Percentiles rank a stretch among this genome's conserved stretches.
Conservation (phyloP, 2,113 vertebrate genomes). For the Gopherus evgoodei region DNA sequence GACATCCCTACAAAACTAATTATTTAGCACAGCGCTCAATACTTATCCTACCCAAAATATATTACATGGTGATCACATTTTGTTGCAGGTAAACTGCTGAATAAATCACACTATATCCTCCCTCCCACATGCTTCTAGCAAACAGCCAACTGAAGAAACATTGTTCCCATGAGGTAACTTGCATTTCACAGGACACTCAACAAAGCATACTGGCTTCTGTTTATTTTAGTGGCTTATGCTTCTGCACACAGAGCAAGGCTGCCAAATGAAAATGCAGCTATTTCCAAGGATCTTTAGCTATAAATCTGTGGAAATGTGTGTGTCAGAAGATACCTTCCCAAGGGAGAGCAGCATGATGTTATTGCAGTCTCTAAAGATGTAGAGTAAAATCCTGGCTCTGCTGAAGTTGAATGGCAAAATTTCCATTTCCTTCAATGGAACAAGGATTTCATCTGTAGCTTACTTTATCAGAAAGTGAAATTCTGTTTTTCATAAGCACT, state of each 20-base stretch:
- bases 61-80: conserved; percentile 32
- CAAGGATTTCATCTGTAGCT: neutral
- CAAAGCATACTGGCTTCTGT: conserved; percentile 6
- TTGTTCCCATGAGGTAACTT: neutral
- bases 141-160: conserved; percentile 5
- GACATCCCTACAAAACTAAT: neutral
- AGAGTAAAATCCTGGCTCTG: neutral
- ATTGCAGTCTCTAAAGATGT: neutral
- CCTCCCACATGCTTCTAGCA: neutral
- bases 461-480: neutral
- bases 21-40: neutral
- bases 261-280: neutral
- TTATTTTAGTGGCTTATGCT: neutral
- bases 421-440: neutral
- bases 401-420: neutral
- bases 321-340: neutral
- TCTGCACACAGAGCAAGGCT: neutral
- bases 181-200: neutral
- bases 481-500: neutral
- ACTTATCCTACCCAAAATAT: neutral
- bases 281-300: neutral
- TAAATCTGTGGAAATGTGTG: neutral
- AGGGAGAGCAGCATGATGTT: neutral
- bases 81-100: conserved; percentile 7
- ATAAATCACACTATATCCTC: neutral